Percentiles rank a stretch among this genome's conserved stretches.
phyloP scores from a whole-genome alignment of 2,888 invertebrate genomes.

The Pemphredon lugubris region DNA sequence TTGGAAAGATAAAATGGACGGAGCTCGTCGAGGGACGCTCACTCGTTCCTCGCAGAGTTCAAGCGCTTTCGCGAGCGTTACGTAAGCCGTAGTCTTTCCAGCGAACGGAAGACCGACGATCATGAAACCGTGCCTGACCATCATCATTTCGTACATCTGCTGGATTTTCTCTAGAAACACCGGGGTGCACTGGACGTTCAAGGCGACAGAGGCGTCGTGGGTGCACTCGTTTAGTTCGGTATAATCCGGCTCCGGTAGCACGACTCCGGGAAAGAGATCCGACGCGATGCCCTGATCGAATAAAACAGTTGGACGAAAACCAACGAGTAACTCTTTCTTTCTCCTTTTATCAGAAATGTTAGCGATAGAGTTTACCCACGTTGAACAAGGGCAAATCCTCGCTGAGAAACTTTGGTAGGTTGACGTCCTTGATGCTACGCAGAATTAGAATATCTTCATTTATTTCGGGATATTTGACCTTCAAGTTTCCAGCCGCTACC shows the following conservation, averaged over 20 bases:
- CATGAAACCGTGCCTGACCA: slow-evolving; percentile 85
- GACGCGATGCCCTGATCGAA: slow-evolving; percentile 83
- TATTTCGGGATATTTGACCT: slow-evolving; percentile 84
- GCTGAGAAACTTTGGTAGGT: slow-evolving; percentile 85
- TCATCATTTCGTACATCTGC: slow-evolving; percentile 85
- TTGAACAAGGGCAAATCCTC: slow-evolving; percentile 84
- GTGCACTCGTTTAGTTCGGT: slow-evolving; percentile 86
- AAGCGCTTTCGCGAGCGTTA: slow-evolving; percentile 82
- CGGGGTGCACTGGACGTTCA: slow-evolving; percentile 91
- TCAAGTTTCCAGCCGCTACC: slow-evolving; percentile 85
- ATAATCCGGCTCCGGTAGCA: slow-evolving; percentile 88
- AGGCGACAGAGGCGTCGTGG: slow-evolving; percentile 85
- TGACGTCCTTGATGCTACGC: slow-evolving; percentile 86
- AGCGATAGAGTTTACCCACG: slow-evolving; percentile 69
- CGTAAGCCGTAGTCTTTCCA: slow-evolving; percentile 83
- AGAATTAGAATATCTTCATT: slow-evolving; percentile 84
- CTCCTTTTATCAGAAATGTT: too few relatives aligned
- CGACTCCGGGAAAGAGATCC: slow-evolving; percentile 85
- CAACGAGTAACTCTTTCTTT: too few relatives aligned
- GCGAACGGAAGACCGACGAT: slow-evolving; percentile 84
- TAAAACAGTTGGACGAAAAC: slow-evolving; percentile 78
- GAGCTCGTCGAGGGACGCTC: slow-evolving; percentile 1
- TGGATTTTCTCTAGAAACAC: slow-evolving; percentile 84
- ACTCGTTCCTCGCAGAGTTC: slow-evolving; percentile 82
- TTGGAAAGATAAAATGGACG: background rate